Evolutionary conservation across 2,888 invertebrate species (phyloP).

Genomic region (Andrena haemorrhoa): DNA sequence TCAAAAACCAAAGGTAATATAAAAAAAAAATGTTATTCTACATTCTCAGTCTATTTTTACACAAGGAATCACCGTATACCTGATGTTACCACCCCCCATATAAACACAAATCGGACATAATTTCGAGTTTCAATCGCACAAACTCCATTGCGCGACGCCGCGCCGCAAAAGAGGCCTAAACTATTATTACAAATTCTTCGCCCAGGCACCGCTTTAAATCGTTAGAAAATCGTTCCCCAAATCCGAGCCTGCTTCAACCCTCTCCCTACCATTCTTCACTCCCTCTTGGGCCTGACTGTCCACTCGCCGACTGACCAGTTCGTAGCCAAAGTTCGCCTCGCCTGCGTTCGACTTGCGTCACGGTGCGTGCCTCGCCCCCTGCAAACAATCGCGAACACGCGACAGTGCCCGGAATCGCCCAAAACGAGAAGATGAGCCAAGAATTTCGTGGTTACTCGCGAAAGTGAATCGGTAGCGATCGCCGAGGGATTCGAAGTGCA

Average conservation of each 20-base stretch:
- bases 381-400: background rate
- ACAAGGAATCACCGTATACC: no score
- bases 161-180: no score
- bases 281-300: constrained; percentile 58
- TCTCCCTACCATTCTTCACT: constrained; percentile 62
- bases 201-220: background rate
- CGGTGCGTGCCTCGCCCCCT: background rate
- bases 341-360: constrained; percentile 25
- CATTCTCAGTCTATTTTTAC: no score
- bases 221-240: constrained; percentile 35
- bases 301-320: constrained; percentile 64
- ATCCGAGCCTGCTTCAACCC: constrained; percentile 68
- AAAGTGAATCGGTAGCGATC: constrained; percentile 14
- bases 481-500: constrained; percentile 54
- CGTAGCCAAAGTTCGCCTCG: constrained; percentile 62
- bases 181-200: no score
- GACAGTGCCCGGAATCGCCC: background rate
- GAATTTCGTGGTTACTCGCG: background rate
- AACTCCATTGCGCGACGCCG: no score
- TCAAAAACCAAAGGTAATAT: no score
- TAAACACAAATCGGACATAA: no score
- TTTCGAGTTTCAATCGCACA: no score
- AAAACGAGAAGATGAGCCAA: background rate
- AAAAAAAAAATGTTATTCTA: no score
- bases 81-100: no score